Evolutionary conservation across 1,140 invertebrate species (phyloP).

Genomic region (Anthonomus grandis): DNA sequence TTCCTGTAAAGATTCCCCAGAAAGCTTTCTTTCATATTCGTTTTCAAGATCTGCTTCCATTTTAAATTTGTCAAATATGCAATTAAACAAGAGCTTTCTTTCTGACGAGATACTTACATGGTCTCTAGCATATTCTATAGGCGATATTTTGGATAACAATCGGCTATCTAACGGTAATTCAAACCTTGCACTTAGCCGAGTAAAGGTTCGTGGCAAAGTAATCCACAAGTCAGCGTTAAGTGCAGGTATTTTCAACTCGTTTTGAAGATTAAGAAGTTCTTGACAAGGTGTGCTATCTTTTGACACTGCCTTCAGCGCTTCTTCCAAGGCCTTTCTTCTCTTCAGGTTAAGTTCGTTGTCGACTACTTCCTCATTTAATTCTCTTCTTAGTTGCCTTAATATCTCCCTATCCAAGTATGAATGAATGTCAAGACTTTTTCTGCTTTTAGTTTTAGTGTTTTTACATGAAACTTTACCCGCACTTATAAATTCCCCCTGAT

Average conservation of each 20-base stretch:
- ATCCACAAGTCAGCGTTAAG: slow-evolving; percentile 55
- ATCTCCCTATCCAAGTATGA: slow-evolving; percentile 57
- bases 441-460: not conserved
- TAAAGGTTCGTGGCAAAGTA: slow-evolving; percentile 61
- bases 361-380: slow-evolving; percentile 63
- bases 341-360: slow-evolving; percentile 66
- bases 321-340: slow-evolving; percentile 57
- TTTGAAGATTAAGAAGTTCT: slow-evolving; percentile 89
- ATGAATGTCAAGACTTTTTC: slow-evolving; percentile 26
- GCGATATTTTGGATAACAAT: slow-evolving; percentile 54
- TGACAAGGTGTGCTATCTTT: slow-evolving; percentile 79
- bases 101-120: slow-evolving; percentile 59
- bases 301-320: slow-evolving; percentile 56
- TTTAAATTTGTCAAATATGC: slow-evolving; percentile 53
- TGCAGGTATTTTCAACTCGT: slow-evolving; percentile 55
- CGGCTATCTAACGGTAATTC: slow-evolving; percentile 60
- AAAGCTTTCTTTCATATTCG: slow-evolving; percentile 44
- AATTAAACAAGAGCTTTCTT: slow-evolving; percentile 60
- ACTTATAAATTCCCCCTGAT: slow-evolving; percentile 19
- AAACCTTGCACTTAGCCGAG: slow-evolving; percentile 61
- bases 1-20: slow-evolving; percentile 50
- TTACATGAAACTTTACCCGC: slow-evolving; percentile 7
- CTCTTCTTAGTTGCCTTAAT: slow-evolving; percentile 61
- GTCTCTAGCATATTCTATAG: slow-evolving; percentile 60
- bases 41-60: slow-evolving; percentile 41